Conservation (phyloP, 1,140 invertebrate species). For the Kradibia gibbosae region DNA sequence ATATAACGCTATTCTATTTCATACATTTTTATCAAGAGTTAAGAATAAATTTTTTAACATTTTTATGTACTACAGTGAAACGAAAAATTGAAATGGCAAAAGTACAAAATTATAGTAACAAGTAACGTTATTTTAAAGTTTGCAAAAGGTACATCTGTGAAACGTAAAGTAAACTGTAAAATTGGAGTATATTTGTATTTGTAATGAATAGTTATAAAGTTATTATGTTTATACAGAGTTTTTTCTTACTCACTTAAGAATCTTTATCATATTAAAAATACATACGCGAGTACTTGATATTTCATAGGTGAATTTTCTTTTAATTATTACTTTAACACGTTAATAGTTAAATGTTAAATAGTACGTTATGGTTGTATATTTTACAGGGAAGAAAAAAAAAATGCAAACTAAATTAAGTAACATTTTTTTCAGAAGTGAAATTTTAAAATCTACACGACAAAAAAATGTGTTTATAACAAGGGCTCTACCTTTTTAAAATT, state of each 20-base stretch:
- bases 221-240: not conserved
- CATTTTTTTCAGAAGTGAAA: not conserved
- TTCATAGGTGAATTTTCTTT: not conserved
- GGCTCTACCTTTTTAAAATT: not conserved
- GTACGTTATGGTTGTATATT: too few relatives aligned
- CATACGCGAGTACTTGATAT: not conserved
- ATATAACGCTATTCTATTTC: too few relatives aligned
- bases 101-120: not conserved
- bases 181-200: not conserved
- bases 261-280: not conserved
- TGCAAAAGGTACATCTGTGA: not conserved
- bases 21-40: too few relatives aligned
- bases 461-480: too few relatives aligned
- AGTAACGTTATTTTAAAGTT: slow-evolving; percentile 2
- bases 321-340: not conserved
- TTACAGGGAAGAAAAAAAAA: not conserved
- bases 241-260: not conserved
- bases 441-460: not conserved
- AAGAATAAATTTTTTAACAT: not conserved
- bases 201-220: not conserved
- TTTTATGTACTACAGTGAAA: too few relatives aligned
- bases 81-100: not conserved
- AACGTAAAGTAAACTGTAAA: not conserved
- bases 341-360: not conserved
- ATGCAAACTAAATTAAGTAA: not conserved